Evolutionary conservation across 2,797 vertebrate genomes (phyloP).

Genomic region (Pantherophis vulpinus): DNA sequence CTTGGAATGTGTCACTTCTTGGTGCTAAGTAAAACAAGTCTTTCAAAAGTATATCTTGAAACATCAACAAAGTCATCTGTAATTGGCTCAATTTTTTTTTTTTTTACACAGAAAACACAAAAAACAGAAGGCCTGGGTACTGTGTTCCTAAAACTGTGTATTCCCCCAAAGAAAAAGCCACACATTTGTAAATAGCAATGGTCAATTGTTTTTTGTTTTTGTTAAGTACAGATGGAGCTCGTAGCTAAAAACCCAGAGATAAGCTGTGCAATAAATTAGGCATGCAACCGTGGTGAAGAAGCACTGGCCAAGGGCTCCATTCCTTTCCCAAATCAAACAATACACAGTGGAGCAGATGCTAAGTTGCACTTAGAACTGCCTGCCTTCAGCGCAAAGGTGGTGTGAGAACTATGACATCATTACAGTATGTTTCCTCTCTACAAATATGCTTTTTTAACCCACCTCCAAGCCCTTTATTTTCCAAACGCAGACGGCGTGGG

Average conservation of each 20-base stretch:
- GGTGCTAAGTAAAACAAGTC: slow-evolving; percentile 27
- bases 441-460: neutral
- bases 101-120: neutral
- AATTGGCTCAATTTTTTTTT: neutral
- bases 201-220: neutral
- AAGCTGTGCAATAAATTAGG: neutral
- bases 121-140: neutral
- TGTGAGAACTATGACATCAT: neutral
- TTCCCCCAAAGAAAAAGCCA: neutral
- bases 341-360: neutral
- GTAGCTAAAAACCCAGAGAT: neutral
- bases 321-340: neutral
- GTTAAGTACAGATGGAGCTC: too few relatives aligned
- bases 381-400: neutral
- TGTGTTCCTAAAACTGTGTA: neutral
- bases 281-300: neutral
- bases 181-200: neutral
- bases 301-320: neutral
- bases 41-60: neutral
- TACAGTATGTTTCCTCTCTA: neutral
- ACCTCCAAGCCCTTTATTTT: neutral
- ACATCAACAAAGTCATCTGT: neutral
- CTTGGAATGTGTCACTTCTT: slow-evolving; percentile 30
- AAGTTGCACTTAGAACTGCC: neutral
- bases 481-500: neutral